These are phyloP conservation scores for Peromyscus aztecus DNA, from an alignment of 2,797 vertebrate species.

Conservation along the genomic window DNA sequence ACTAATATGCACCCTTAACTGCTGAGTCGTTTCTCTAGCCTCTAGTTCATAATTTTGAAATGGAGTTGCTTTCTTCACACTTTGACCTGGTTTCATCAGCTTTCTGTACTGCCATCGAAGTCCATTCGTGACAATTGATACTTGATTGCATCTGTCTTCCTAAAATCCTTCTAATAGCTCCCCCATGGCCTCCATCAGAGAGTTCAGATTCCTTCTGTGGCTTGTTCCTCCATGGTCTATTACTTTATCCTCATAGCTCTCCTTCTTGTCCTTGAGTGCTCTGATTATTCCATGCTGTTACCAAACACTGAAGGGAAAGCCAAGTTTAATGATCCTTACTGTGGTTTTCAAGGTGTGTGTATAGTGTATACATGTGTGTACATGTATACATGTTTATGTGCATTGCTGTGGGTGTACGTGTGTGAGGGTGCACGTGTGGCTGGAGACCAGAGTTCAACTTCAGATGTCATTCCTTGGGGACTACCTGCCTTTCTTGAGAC, in stretches of 20 bases:
- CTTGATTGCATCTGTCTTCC: slow-evolving; percentile 27
- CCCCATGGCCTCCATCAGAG: background rate
- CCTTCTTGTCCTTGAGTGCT: background rate
- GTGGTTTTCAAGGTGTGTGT: background rate
- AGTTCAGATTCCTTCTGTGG: background rate
- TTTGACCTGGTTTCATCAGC: background rate
- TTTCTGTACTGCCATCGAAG: background rate
- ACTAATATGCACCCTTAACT: background rate
- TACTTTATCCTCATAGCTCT: background rate
- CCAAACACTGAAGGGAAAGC: background rate
- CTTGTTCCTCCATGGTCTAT: background rate
- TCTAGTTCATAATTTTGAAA: background rate
- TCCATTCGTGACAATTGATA: background rate
- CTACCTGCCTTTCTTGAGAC: too few species aligned
- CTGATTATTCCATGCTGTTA: background rate
- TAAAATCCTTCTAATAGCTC: background rate
- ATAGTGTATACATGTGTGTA: background rate
- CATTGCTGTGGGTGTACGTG: background rate
- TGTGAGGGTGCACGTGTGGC: background rate
- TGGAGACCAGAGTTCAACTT: background rate
- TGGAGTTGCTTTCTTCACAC: background rate
- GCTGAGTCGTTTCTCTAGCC: background rate
- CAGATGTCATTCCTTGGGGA: background rate
- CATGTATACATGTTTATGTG: background rate
- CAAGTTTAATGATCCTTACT: background rate